Evolutionary conservation across 2,113 vertebrate genomes (phyloP).

Genomic region (Furnarius figulus): DNA sequence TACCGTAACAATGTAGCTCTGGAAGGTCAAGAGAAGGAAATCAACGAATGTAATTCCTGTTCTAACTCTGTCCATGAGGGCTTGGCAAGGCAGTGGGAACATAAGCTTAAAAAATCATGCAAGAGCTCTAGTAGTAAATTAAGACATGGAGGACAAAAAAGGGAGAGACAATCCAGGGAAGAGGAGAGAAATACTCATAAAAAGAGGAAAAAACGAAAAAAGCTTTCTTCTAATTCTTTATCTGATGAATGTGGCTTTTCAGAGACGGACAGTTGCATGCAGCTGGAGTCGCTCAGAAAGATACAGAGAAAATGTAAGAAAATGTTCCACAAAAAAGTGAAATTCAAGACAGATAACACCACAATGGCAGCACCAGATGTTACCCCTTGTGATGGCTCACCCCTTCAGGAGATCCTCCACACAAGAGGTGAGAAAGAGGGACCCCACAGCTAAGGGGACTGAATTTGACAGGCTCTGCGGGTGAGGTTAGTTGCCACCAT

Average conservation of each 20-base stretch:
- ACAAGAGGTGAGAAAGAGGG: conserved; percentile 27
- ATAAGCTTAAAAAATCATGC: not conserved
- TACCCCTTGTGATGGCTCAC: not conserved
- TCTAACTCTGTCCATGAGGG: conserved; percentile 10
- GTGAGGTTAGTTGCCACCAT: not conserved
- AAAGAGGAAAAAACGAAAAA: conserved; percentile 56
- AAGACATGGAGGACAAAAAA: conserved; percentile 31
- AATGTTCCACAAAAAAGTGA: conserved; percentile 32
- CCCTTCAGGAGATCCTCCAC: not conserved
- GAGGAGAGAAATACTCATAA: conserved; percentile 16
- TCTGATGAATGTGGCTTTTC: conserved; percentile 42
- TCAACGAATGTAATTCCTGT: conserved; percentile 36
- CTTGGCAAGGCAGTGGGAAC: conserved; percentile 19
- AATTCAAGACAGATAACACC: not conserved
- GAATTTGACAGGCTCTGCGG: not conserved
- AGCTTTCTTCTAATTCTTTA: not conserved
- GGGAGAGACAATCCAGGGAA: conserved; percentile 25
- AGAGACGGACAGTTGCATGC: not conserved
- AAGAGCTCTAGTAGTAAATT: conserved; percentile 58
- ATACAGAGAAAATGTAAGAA: conserved; percentile 54
- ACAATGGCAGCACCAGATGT: not conserved
- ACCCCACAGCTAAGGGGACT: not conserved
- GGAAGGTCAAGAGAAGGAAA: conserved; percentile 21
- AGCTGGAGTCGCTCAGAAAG: conserved; percentile 18
- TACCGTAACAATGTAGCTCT: conserved; percentile 29